phyloP scores from a whole-genome alignment of 2,113 vertebrate genomes.

The Fulica atra region DNA sequence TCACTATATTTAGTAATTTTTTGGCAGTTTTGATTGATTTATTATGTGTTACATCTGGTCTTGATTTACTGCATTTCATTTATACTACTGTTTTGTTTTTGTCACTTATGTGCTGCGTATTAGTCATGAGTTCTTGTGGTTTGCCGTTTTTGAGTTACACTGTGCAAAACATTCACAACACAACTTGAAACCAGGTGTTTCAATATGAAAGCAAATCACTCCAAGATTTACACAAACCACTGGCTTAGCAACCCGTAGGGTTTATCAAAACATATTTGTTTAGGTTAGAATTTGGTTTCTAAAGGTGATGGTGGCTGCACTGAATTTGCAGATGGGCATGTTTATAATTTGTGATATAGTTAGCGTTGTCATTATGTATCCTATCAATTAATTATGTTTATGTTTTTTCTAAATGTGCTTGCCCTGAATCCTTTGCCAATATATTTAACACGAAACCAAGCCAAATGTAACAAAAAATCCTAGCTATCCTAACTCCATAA shows the following conservation, averaged over 20 bases:
- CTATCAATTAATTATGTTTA: neutral
- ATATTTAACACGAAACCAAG: neutral
- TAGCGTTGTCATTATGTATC: neutral
- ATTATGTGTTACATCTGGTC: slow-evolving; percentile 62
- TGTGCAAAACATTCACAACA: neutral
- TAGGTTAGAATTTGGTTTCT: neutral
- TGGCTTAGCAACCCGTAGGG: neutral
- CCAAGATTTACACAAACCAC: neutral
- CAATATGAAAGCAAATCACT: slow-evolving; percentile 13
- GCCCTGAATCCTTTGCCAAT: neutral
- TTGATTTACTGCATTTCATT: slow-evolving; percentile 61
- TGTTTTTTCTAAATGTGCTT: neutral
- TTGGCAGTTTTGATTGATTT: slow-evolving; percentile 70
- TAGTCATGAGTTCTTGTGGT: slow-evolving; percentile 19
- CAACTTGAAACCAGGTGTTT: slow-evolving; percentile 38
- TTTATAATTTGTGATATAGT: neutral
- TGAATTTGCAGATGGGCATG: neutral
- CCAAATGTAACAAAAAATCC: neutral
- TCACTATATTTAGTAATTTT: slow-evolving; percentile 54
- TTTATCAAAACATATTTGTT: neutral
- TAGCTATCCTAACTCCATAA: neutral
- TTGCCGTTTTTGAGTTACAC: slow-evolving; percentile 15
- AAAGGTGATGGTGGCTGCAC: neutral
- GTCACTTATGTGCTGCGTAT: neutral
- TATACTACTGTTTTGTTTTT: slow-evolving; percentile 57